Evolutionary conservation across 2,797 vertebrate genomes (phyloP).

Genomic region (Anas georgica): DNA sequence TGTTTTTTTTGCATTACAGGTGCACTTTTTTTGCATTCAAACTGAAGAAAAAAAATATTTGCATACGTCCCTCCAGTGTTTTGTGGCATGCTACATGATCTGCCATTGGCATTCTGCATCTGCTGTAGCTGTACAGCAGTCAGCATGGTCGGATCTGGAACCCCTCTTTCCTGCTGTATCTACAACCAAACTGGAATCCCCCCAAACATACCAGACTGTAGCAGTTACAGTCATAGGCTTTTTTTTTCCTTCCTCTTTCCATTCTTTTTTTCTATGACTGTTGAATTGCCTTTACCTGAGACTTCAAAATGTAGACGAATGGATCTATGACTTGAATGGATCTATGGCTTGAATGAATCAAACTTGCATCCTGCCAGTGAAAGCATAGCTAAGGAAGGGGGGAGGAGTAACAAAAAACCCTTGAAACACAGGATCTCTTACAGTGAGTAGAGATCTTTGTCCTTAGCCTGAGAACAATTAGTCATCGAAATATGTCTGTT

Average conservation of each 20-base stretch:
- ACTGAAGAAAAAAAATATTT: constrained; percentile 3
- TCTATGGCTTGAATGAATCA: neutral
- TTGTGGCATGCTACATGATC: neutral
- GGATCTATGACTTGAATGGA: neutral
- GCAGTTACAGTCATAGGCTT: neutral
- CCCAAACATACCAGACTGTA: neutral
- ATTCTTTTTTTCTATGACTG: neutral
- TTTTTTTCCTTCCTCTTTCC: neutral
- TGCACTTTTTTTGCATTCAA: neutral
- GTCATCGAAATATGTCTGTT: neutral
- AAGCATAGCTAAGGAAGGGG: neutral
- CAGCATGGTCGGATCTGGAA: neutral
- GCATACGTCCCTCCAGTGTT: neutral
- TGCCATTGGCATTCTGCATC: neutral
- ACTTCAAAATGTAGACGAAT: neutral
- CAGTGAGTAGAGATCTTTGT: neutral
- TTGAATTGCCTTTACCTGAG: neutral
- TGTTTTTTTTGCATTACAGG: neutral
- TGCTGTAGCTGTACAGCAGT: neutral
- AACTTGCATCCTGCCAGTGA: neutral
- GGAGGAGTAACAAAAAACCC: neutral
- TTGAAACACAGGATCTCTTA: neutral
- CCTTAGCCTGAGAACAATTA: neutral
- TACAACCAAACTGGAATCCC: neutral
- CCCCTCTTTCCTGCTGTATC: neutral